Percentiles rank a stretch among this genome's conserved stretches.
Evolutionary conservation across 2,888 invertebrate genomes (phyloP).

Genomic region (Limenitis camilla): DNA sequence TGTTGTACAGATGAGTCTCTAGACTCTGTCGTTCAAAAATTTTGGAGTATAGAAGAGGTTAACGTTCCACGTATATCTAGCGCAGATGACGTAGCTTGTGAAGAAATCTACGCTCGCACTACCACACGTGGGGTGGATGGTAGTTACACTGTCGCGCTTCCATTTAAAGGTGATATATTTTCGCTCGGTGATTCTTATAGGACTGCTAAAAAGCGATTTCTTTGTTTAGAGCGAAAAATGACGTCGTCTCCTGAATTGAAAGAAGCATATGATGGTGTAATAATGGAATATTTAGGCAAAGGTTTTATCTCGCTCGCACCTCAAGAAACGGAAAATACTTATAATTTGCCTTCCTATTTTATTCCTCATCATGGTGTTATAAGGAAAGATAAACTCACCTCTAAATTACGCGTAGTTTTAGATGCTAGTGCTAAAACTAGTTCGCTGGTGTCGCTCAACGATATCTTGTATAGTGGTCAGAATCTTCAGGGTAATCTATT

Average conservation of each 20-base stretch:
- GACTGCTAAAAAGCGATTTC: conserved; percentile 3
- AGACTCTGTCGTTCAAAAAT: neutral
- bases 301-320: conserved; percentile 1
- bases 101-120: conserved; percentile 7
- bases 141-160: conserved; percentile 12
- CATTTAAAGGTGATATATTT: conserved; percentile 6
- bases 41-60: too few species aligned
- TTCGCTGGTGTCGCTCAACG: neutral
- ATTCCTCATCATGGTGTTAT: conserved; percentile 12
- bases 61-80: neutral
- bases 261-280: conserved; percentile 10
- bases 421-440: conserved; percentile 1
- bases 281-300: conserved; percentile 13
- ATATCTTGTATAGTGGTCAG: conserved; percentile 3
- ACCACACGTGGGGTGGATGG: conserved; percentile 4
- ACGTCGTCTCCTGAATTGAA: neutral
- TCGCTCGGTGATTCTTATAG: neutral
- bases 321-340: neutral
- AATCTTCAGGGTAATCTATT: conserved; percentile 10
- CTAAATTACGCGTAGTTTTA: neutral
- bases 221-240: conserved; percentile 14
- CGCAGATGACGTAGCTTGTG: conserved; percentile 12
- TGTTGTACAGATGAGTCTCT: conserved; percentile 4
- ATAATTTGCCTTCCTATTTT: conserved; percentile 3
- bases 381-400: neutral